phyloP scores from a whole-genome alignment of 1,140 invertebrate species.

The Branchinecta lynchi region DNA sequence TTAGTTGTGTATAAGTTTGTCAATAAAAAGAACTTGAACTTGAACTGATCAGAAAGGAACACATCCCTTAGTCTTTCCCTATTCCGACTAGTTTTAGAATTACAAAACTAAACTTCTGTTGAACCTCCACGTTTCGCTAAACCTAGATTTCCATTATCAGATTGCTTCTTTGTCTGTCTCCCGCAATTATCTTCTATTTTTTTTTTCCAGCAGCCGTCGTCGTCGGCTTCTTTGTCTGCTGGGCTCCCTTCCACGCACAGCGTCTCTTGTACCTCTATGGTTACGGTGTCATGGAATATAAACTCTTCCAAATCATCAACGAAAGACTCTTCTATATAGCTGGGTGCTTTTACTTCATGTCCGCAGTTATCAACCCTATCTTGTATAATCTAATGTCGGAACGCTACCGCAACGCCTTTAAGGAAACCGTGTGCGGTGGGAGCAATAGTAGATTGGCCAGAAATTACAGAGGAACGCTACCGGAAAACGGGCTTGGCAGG shows the following conservation, averaged over 20 bases:
- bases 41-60: too few relatives aligned
- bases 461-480: not conserved
- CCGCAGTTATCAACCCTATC: constrained; percentile 75
- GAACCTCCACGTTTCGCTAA: too few relatives aligned
- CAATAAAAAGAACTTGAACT: too few relatives aligned
- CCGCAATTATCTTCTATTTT: too few relatives aligned
- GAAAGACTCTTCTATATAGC: constrained; percentile 49
- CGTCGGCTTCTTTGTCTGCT: constrained; percentile 86
- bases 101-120: too few relatives aligned
- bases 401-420: constrained; percentile 64
- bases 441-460: not conserved
- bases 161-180: too few relatives aligned
- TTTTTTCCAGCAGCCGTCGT: constrained; percentile 70
- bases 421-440: constrained; percentile 31
- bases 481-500: too few relatives aligned
- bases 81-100: too few relatives aligned
- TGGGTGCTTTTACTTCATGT: constrained; percentile 58
- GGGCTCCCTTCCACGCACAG: constrained; percentile 92
- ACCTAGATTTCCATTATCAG: too few relatives aligned
- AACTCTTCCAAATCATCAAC: constrained; percentile 48
- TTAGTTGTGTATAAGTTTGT: too few relatives aligned
- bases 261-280: constrained; percentile 45
- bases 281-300: constrained; percentile 31
- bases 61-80: too few relatives aligned
- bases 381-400: constrained; percentile 81